Evolutionary conservation across 2,888 invertebrate genomes (phyloP), one percentile per base, ranked within the genome.

Genomic region (Lobophora halterata): DNA sequence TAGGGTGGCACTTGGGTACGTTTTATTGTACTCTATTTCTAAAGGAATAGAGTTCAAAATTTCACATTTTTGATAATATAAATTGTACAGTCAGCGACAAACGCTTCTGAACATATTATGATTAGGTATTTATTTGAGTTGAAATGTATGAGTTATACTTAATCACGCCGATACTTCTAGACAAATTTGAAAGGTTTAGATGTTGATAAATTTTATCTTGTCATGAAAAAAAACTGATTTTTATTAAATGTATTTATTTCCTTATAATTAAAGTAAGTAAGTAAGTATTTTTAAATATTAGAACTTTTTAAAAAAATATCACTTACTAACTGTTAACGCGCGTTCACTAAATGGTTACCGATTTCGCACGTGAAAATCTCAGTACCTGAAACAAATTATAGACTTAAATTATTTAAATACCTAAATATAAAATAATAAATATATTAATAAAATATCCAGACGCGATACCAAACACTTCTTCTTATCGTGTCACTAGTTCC

Each of bases 361-460:
- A 82, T 56, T 45, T 76, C 78, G 40, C 83, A 83, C 0, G 39
- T 57, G 24, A 81, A 82, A 4, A 43, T 23, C 13, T 71, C 68
- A 0, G 34, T 47, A 54, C 73, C 82, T 83, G 74, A 5, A 69
- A 73, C 12, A 13, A 48, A 44, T 25, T 45, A 34, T 27, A 35
- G 36, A 23, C n/a, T 3, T 24, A 8, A 0, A 1, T 6, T 5
- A 14, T 14, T 14, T 14, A 5, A 3, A 14, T 14, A 5, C 14
- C 3, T 5, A 3, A 3, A 14, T 5, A 14, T 5, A 14, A 14
- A 14, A 3, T 14, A 5, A 14, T 5, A 5, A 5, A 14, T 5
- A 14, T n/a, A n/a, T n/a, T n/a, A n/a, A n/a, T n/a, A n/a, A n/a
- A n/a, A n/a, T n/a, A n/a, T n/a, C n/a, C n/a, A n/a, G n/a, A n/a